Percentiles rank a stretch among this genome's conserved stretches.
These are phyloP conservation scores for Heteropelma amictum DNA, from an alignment of 2,888 invertebrate species.

Conservation along the genomic window DNA sequence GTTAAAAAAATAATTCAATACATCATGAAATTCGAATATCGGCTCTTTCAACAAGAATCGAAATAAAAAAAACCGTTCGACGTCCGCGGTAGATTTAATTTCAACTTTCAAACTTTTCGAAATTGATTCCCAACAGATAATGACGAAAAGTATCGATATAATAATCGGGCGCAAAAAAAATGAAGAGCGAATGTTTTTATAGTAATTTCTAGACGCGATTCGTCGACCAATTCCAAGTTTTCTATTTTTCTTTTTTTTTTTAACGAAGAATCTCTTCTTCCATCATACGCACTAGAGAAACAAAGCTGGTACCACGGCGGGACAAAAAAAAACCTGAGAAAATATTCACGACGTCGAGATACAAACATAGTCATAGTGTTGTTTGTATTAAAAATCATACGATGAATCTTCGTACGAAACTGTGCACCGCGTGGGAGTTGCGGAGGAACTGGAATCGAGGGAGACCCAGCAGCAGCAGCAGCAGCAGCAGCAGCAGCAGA, in stretches of 20 bases:
- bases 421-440: constrained; percentile 20
- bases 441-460: constrained; percentile 4
- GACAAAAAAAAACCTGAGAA: neutral
- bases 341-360: neutral
- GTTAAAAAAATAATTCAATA: too few species aligned
- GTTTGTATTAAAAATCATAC: constrained; percentile 8
- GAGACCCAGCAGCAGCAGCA: constrained; percentile 12
- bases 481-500: constrained; percentile 11
- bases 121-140: too few species aligned
- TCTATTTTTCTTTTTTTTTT: neutral
- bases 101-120: too few species aligned
- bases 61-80: too few species aligned
- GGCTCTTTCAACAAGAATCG: too few species aligned
- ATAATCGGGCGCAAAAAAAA: neutral
- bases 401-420: neutral
- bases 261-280: neutral
- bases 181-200: neutral
- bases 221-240: neutral
- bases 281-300: neutral
- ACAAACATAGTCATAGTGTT: too few species aligned
- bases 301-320: neutral
- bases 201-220: neutral
- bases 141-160: too few species aligned
- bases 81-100: too few species aligned
- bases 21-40: too few species aligned